Conservation (phyloP, 2,113 vertebrate species). For the Mus musculus region GRCm39 chr6:81409001-81409500, state of each 20-base stretch:
- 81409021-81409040: too few species aligned
- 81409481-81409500: background rate
- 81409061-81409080: background rate
- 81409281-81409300: background rate
- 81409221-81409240: background rate
- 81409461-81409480: background rate
- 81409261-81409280: background rate
- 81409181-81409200: background rate
- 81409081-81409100: background rate
- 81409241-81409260: background rate
- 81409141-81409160: background rate
- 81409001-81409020: background rate
- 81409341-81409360: background rate
- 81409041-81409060: background rate
- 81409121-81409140: background rate
- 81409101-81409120: background rate
- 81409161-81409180: background rate
- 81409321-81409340: background rate
- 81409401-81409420: background rate
- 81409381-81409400: background rate
- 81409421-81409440: background rate
- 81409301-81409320: background rate
- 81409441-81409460: background rate
- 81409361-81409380: background rate
- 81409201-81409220: background rate